Conservation (phyloP, 2,888 invertebrate genomes). For the Petrolisthes cinctipes region DNA sequence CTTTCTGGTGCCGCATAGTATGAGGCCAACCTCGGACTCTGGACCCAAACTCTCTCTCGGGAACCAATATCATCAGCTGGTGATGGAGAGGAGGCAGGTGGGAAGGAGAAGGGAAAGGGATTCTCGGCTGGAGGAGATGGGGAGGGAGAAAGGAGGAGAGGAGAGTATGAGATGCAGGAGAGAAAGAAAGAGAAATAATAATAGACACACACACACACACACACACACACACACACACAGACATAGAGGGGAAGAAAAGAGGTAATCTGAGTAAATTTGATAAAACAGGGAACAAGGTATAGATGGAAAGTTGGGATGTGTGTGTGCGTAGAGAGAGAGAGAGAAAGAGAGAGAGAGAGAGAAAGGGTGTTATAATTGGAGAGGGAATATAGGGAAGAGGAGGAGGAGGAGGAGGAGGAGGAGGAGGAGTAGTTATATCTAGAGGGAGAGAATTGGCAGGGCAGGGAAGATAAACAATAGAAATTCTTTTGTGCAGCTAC, state of each 20-base stretch:
- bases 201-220: not conserved
- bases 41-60: too few relatives aligned
- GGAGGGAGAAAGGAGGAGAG: not conserved
- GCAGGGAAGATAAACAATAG: too few relatives aligned
- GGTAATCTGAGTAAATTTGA: too few relatives aligned
- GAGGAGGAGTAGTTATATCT: too few relatives aligned
- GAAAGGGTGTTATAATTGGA: not conserved
- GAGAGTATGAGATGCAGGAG: not conserved
- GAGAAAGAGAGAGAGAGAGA: conserved; percentile 19
- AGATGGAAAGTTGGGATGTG: not conserved
- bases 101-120: not conserved
- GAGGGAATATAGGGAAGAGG: not conserved
- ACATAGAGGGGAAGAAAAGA: too few relatives aligned
- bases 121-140: too few relatives aligned
- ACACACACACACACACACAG: too few relatives aligned
- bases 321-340: conserved; percentile 10
- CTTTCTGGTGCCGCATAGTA: too few relatives aligned
- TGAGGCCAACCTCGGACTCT: too few relatives aligned
- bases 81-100: not conserved
- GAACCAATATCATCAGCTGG: not conserved
- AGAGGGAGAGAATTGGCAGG: too few relatives aligned
- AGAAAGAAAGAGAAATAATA: not conserved
- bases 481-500: too few relatives aligned
- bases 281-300: too few relatives aligned
- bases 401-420: not conserved